A percentile compares a stretch with the other conserved stretches of the same genome.
These are phyloP conservation scores for Leucoraja ocellata DNA, from an alignment of 2,797 vertebrate species.

Conservation along the genomic window DNA sequence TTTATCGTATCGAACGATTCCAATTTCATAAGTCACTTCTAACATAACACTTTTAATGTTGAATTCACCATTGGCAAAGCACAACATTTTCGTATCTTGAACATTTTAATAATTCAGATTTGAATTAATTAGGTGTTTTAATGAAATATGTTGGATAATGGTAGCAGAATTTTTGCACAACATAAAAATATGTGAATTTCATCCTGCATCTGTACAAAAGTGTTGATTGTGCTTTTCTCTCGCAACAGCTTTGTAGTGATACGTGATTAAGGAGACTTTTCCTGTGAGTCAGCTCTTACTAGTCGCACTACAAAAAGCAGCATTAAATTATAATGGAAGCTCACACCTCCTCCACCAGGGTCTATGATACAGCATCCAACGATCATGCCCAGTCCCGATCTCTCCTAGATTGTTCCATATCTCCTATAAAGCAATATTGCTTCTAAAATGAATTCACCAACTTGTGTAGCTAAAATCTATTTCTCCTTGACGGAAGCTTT, in stretches of 20 bases:
- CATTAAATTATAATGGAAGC: neutral
- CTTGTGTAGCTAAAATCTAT: no score
- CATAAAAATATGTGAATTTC: neutral
- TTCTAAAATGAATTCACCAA: no score
- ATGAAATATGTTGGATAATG: neutral
- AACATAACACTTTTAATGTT: neutral
- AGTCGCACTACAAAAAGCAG: neutral
- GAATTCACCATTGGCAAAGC: neutral
- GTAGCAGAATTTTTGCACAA: neutral
- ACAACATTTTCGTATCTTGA: neutral
- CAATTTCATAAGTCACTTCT: neutral
- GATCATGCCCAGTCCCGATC: no score
- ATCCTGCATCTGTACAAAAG: neutral
- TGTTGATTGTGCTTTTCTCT: neutral
- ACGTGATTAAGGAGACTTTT: neutral
- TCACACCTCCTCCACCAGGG: no score
- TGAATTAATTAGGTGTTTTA: neutral
- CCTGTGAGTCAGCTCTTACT: neutral
- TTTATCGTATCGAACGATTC: neutral
- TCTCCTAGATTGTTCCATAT: no score
- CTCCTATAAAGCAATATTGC: no score
- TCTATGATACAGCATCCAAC: no score
- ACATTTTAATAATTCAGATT: neutral
- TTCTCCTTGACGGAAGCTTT: no score
- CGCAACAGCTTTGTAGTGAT: neutral